A percentile compares a stretch with the other conserved stretches of the same genome.
Conservation (phyloP, 1,140 invertebrate species). For the Mactra quadrangularis region DNA sequence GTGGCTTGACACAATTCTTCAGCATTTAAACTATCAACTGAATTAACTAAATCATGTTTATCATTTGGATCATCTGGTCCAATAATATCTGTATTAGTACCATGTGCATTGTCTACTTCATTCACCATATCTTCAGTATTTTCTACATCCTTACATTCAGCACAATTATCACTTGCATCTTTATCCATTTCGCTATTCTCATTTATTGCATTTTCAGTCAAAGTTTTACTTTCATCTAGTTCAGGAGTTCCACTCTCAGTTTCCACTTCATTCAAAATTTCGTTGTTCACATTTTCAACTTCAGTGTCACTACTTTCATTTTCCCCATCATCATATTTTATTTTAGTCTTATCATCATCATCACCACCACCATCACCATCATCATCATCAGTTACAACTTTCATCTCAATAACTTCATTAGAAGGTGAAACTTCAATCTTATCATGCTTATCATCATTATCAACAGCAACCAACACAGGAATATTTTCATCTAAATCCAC, state of each 20-base stretch:
- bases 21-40: neutral
- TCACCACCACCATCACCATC: neutral
- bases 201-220: neutral
- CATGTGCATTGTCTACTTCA: neutral
- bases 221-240: neutral
- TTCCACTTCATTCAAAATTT: neutral
- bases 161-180: neutral
- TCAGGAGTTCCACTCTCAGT: neutral
- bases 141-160: neutral
- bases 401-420: neutral
- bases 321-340: neutral
- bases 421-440: neutral
- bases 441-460: neutral
- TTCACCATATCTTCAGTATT: neutral
- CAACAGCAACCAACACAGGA: too few relatives aligned
- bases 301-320: neutral
- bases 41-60: neutral
- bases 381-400: neutral
- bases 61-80: too few relatives aligned
- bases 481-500: slow-evolving; percentile 27
- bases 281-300: neutral
- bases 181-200: neutral
- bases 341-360: neutral
- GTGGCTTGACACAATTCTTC: too few relatives aligned
- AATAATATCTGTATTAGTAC: neutral